Conservation (phyloP, 1,140 invertebrate genomes). For the Hyphantria cunea region DNA sequence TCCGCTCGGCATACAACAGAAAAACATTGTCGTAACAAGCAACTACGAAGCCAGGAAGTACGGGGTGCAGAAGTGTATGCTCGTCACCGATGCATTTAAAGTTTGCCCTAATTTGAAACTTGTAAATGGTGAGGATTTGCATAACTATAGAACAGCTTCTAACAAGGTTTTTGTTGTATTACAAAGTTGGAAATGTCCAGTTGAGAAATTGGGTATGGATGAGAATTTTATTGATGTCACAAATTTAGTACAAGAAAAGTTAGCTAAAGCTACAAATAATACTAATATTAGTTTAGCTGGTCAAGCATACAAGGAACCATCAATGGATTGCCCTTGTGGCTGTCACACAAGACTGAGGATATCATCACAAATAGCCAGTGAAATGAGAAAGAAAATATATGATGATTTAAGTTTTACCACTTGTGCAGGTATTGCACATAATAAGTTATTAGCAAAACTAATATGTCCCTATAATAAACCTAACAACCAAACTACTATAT, state of each 20-base stretch:
- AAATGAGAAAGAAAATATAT: constrained; percentile 86
- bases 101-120: constrained; percentile 87
- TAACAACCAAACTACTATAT: constrained; percentile 90
- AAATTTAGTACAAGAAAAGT: constrained; percentile 83
- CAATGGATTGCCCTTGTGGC: constrained; percentile 85
- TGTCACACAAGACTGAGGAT: constrained; percentile 85
- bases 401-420: constrained; percentile 87
- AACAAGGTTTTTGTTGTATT: constrained; percentile 86
- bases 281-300: constrained; percentile 72
- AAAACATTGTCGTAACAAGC: constrained; percentile 90
- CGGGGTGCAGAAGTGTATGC: constrained; percentile 89
- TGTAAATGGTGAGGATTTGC: constrained; percentile 89
- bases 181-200: constrained; percentile 85
- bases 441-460: constrained; percentile 92
- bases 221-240: constrained; percentile 91
- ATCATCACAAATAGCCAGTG: constrained; percentile 86
- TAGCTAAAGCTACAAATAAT: constrained; percentile 59
- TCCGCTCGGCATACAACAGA: constrained; percentile 90
- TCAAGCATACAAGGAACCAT: constrained; percentile 82
- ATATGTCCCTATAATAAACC: constrained; percentile 88
- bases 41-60: constrained; percentile 89
- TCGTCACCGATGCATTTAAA: constrained; percentile 85
- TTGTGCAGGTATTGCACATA: constrained; percentile 92
- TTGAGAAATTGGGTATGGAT: constrained; percentile 91
- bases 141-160: constrained; percentile 87